Evolutionary conservation across 2,797 vertebrate species (phyloP).

Genomic region (Sebastes oblongus): DNA sequence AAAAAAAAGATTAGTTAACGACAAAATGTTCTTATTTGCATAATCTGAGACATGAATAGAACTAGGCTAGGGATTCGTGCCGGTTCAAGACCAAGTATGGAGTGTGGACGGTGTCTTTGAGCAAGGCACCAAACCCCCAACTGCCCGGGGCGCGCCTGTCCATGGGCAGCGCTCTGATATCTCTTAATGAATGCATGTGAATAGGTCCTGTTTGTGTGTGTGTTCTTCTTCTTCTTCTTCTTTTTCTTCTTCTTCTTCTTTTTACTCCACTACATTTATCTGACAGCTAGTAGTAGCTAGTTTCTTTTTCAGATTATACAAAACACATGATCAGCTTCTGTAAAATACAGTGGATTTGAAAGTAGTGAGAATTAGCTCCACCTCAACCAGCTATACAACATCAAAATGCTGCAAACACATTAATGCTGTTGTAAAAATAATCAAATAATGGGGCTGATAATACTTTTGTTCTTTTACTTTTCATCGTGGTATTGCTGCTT

Average conservation of each 20-base stretch:
- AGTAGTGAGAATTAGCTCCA: neutral
- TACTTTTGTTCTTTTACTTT: neutral
- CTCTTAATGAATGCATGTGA: too few species aligned
- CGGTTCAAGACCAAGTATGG: too few species aligned
- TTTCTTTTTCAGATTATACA: neutral
- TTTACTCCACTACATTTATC: too few species aligned
- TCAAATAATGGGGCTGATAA: neutral
- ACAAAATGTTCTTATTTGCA: neutral
- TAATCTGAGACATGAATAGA: neutral
- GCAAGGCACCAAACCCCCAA: too few species aligned
- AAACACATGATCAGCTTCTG: neutral
- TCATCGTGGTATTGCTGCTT: neutral
- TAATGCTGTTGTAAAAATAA: neutral
- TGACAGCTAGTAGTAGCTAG: neutral
- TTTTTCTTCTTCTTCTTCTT: too few species aligned
- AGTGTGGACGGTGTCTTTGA: too few species aligned
- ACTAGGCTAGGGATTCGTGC: accelerated
- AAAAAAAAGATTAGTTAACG: neutral
- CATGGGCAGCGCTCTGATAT: too few species aligned
- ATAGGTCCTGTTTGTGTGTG: too few species aligned
- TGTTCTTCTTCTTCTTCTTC: too few species aligned
- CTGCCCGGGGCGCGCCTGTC: too few species aligned
- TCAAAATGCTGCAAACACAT: neutral
- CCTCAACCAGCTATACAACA: neutral
- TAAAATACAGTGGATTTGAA: neutral